These are phyloP conservation scores for Erethizon dorsatum DNA, from an alignment of 2,797 vertebrate species.

Conservation along the genomic window DNA sequence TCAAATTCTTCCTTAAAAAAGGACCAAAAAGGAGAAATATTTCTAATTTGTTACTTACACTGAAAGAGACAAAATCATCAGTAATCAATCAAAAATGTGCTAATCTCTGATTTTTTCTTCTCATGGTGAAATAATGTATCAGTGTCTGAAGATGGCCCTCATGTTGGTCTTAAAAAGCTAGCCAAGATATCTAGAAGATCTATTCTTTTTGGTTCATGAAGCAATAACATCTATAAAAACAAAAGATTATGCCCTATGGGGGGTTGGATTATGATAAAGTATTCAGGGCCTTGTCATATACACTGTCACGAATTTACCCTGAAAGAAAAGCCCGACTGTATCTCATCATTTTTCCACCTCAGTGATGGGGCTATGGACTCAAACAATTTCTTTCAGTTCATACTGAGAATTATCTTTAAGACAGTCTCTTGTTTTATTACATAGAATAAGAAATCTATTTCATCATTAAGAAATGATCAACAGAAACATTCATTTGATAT, in stretches of 20 bases:
- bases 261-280: background rate
- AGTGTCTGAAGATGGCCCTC: background rate
- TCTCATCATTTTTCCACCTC: background rate
- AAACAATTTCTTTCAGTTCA: background rate
- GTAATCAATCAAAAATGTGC: background rate
- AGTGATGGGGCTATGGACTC: background rate
- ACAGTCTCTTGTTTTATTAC: background rate
- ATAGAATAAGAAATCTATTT: background rate
- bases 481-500: background rate
- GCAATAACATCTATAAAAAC: background rate
- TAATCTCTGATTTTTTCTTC: background rate
- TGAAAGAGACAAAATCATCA: slow-evolving; percentile 4
- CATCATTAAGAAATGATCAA: background rate
- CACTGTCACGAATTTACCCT: background rate
- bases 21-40: background rate
- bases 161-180: background rate
- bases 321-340: background rate
- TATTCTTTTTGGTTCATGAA: background rate
- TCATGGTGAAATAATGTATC: background rate
- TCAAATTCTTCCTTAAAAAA: background rate
- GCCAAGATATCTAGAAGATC: background rate
- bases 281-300: background rate
- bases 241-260: background rate
- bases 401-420: background rate
- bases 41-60: background rate